Conservation (phyloP, 2,113 vertebrate genomes). For the Suncus etruscus region DNA sequence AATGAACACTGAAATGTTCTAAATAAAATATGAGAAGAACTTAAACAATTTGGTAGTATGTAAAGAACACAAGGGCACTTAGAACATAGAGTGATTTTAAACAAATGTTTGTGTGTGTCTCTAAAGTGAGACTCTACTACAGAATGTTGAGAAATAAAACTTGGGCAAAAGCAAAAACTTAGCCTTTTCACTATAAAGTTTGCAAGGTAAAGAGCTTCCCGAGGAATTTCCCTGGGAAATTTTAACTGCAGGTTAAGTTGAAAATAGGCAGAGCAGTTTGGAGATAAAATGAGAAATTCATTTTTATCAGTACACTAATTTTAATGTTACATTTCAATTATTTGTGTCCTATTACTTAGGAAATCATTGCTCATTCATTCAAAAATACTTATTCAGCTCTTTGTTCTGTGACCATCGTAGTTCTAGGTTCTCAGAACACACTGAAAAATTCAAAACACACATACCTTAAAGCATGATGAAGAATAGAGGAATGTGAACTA, state of each 20-base stretch:
- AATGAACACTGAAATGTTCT: background rate
- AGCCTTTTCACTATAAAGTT: background rate
- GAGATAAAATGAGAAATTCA: background rate
- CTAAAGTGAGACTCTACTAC: background rate
- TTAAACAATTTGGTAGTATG: background rate
- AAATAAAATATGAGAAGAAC: background rate
- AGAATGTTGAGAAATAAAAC: background rate
- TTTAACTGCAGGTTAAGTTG: slow-evolving; percentile 10
- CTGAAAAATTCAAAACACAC: background rate
- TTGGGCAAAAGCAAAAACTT: background rate
- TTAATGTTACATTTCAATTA: background rate
- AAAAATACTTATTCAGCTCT: slow-evolving; percentile 6
- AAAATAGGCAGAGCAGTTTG: background rate
- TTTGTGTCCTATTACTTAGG: background rate
- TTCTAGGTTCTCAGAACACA: background rate
- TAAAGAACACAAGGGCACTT: background rate
- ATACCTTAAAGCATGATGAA: background rate
- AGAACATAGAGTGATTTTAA: background rate
- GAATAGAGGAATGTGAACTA: slow-evolving; percentile 13
- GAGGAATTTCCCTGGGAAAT: background rate
- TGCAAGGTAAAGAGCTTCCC: background rate
- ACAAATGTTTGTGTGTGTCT: background rate
- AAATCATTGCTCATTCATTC: background rate
- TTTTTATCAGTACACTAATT: background rate
- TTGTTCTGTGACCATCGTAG: background rate